phyloP scores from a whole-genome alignment of 2,888 invertebrate genomes.

The Hemithea aestivaria region DNA sequence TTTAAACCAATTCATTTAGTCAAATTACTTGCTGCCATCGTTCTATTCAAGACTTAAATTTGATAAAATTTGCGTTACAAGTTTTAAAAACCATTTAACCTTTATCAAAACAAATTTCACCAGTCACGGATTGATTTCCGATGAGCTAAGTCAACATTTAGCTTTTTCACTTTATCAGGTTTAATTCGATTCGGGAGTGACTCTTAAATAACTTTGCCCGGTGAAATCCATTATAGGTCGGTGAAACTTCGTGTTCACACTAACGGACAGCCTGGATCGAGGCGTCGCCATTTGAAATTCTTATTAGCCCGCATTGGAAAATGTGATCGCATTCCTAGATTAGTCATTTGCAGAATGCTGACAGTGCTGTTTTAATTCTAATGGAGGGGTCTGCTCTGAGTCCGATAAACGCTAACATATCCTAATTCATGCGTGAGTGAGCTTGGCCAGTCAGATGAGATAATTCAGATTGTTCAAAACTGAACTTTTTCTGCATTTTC shows the following conservation, averaged over 20 bases:
- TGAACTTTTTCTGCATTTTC: too few relatives aligned
- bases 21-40: too few relatives aligned
- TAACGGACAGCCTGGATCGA: constrained; percentile 29
- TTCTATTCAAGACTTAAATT: too few relatives aligned
- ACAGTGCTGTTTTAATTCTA: constrained; percentile 18
- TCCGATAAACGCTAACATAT: constrained; percentile 10
- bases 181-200: constrained; percentile 43
- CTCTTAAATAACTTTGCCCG: constrained; percentile 39
- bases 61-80: too few relatives aligned
- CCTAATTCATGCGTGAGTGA: constrained; percentile 8
- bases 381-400: constrained; percentile 9
- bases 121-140: constrained; percentile 34
- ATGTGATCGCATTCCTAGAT: constrained; percentile 37
- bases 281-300: constrained; percentile 42
- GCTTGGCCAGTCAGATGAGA: not conserved
- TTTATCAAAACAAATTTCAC: constrained; percentile 30
- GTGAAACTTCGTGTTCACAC: constrained; percentile 37
- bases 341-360: constrained; percentile 28
- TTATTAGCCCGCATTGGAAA: constrained; percentile 41
- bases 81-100: constrained; percentile 28
- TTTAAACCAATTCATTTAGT: too few relatives aligned
- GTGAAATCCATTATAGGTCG: constrained; percentile 39
- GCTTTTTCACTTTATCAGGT: constrained; percentile 38
- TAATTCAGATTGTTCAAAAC: not conserved
- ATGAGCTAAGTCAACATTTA: constrained; percentile 30